Evolutionary conservation across 92 coral and sea anemone species (phyloP).

Genomic region (Palythoa heliodiscus): DNA sequence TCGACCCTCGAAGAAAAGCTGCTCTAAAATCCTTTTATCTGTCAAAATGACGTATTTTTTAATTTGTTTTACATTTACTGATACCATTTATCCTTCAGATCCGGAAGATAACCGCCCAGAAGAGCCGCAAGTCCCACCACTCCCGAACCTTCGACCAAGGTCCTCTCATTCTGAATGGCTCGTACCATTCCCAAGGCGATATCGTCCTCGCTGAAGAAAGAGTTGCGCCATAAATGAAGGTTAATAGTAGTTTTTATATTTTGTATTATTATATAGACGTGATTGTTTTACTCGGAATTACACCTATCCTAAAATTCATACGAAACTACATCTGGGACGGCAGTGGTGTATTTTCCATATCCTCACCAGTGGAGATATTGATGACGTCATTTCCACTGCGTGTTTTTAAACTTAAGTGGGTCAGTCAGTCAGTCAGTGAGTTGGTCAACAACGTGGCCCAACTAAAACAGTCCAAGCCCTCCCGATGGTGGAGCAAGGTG

Average conservation of each 20-base stretch:
- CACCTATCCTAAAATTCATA: no score
- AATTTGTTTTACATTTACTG: background rate
- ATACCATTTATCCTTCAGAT: slow-evolving; percentile 86
- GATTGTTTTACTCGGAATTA: no score
- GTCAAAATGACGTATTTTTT: background rate
- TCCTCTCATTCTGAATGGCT: slow-evolving; percentile 71
- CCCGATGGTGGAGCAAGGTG: no score
- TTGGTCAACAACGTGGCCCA: no score
- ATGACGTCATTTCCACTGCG: no score
- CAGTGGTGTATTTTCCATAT: no score
- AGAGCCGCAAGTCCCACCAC: slow-evolving; percentile 84
- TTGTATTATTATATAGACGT: no score
- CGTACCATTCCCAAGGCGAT: slow-evolving; percentile 82
- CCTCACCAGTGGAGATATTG: no score
- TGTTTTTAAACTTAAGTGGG: no score
- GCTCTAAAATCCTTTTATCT: background rate
- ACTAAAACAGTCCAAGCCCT: no score
- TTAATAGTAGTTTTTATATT: background rate
- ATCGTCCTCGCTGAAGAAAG: slow-evolving; percentile 68
- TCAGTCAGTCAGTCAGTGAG: no score
- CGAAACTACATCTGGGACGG: no score
- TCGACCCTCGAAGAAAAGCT: background rate
- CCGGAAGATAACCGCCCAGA: slow-evolving; percentile 91
- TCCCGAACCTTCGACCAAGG: slow-evolving; percentile 78
- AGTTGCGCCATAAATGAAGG: background rate